Conservation (phyloP, 2,797 vertebrate species). For the Hydrocynus forskahlii region DNA sequence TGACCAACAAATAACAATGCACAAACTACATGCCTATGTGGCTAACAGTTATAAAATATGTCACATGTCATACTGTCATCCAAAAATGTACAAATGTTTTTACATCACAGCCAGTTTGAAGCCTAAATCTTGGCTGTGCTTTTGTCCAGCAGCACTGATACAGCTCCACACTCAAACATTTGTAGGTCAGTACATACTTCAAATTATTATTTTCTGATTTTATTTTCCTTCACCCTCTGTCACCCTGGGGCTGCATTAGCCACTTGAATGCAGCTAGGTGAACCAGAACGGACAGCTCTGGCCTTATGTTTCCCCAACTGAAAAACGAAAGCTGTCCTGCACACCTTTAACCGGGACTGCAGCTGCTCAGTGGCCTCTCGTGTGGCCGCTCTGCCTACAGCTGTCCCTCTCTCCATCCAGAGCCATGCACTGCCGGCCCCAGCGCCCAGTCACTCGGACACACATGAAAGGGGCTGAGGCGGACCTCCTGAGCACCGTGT, state of each 20-base stretch:
- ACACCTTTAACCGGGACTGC: conserved; percentile 63
- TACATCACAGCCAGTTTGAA: background rate
- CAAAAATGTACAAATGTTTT: background rate
- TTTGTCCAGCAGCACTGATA: background rate
- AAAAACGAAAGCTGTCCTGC: conserved; percentile 56
- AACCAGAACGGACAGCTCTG: conserved; percentile 73
- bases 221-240: conserved; percentile 65
- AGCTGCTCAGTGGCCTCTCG: conserved; percentile 55
- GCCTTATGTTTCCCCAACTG: conserved; percentile 57
- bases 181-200: conserved; percentile 28
- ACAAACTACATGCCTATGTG: background rate
- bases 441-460: conserved; percentile 56
- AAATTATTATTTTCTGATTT: background rate
- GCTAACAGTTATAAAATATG: too few species aligned
- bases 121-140: background rate
- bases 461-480: conserved; percentile 55
- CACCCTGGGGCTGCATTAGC: conserved; percentile 69
- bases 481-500: conserved; percentile 53
- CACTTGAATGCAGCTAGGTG: conserved; percentile 76
- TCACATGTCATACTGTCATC: background rate
- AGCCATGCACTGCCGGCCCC: conserved; percentile 31
- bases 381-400: conserved; percentile 57
- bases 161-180: background rate
- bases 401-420: conserved; percentile 56
- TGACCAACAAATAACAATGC: too few species aligned